These are phyloP conservation scores for Euplexia lucipara DNA, from an alignment of 2,888 invertebrate genomes.

Conservation along the genomic window DNA sequence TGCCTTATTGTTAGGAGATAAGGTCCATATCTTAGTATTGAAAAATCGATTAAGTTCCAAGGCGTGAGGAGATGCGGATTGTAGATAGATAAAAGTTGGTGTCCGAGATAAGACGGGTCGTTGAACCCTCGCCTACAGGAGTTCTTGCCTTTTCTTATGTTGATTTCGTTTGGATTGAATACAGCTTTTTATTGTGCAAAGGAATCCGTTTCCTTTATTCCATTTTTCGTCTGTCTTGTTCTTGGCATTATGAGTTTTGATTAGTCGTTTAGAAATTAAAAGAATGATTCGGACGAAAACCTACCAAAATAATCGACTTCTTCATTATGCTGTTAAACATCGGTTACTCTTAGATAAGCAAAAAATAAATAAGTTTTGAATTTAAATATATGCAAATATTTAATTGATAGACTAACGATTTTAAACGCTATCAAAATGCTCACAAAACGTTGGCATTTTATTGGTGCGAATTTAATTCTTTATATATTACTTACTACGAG, in stretches of 20 bases:
- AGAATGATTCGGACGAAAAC: not conserved
- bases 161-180: constrained; percentile 75
- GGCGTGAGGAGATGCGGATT: constrained; percentile 79
- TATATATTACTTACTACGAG: not conserved
- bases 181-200: constrained; percentile 66
- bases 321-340: not conserved
- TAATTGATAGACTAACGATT: not conserved
- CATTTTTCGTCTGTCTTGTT: constrained; percentile 30
- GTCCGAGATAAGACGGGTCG: constrained; percentile 85
- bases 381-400: constrained; percentile 2
- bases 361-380: no score
- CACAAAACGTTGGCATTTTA: not conserved
- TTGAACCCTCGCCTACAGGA: constrained; percentile 77
- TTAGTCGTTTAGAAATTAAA: constrained; percentile 10
- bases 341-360: not conserved
- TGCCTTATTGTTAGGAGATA: constrained; percentile 73
- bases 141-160: constrained; percentile 75
- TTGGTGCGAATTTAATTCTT: not conserved
- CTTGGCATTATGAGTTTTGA: constrained; percentile 34
- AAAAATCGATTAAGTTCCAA: constrained; percentile 76
- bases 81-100: constrained; percentile 82
- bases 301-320: not conserved
- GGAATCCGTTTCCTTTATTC: constrained; percentile 42
- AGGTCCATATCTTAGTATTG: constrained; percentile 72
- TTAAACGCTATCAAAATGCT: not conserved